phyloP scores from a whole-genome alignment of 2,888 invertebrate species.

The Lasioglossum zephyrum region DNA sequence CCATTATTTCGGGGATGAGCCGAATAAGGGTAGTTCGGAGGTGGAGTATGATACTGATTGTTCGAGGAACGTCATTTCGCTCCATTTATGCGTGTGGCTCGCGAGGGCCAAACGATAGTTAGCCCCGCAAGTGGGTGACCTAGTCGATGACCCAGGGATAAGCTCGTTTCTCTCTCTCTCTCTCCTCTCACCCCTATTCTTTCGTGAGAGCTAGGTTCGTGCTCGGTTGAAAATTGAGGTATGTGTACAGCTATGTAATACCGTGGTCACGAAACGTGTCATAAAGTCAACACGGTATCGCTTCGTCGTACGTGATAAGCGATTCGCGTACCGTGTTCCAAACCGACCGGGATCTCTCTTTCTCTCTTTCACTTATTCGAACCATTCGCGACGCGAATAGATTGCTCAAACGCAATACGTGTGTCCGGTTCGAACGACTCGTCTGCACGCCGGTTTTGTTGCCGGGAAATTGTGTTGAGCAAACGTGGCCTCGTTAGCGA shows the following conservation, averaged over 20 bases:
- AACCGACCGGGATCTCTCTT: slow-evolving; percentile 19
- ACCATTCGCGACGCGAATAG: slow-evolving; percentile 13
- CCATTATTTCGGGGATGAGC: slow-evolving; percentile 16
- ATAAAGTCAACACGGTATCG: slow-evolving; percentile 54
- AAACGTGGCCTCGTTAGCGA: slow-evolving; percentile 10
- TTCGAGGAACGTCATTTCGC: slow-evolving; percentile 46
- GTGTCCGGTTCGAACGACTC: slow-evolving; percentile 5
- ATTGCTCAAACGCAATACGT: slow-evolving; percentile 23
- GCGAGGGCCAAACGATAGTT: slow-evolving; percentile 31
- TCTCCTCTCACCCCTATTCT: slow-evolving; percentile 22
- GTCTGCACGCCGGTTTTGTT: slow-evolving; percentile 6
- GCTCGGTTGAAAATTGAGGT: slow-evolving; percentile 55
- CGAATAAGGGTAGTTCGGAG: not conserved
- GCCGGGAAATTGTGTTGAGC: not conserved
- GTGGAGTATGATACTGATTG: slow-evolving; percentile 30
- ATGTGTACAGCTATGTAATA: slow-evolving; percentile 35
- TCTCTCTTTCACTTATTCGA: slow-evolving; percentile 22
- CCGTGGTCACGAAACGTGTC: slow-evolving; percentile 58
- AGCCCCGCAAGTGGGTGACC: slow-evolving; percentile 57
- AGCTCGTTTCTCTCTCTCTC: slow-evolving; percentile 29
- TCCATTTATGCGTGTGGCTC: slow-evolving; percentile 19
- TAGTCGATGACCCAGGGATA: slow-evolving; percentile 63
- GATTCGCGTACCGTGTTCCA: slow-evolving; percentile 21
- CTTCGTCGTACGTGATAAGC: slow-evolving; percentile 46
- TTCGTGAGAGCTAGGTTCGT: slow-evolving; percentile 54